These are phyloP conservation scores for Anastrepha obliqua DNA, from an alignment of 1,140 invertebrate species.

Conservation along the genomic window DNA sequence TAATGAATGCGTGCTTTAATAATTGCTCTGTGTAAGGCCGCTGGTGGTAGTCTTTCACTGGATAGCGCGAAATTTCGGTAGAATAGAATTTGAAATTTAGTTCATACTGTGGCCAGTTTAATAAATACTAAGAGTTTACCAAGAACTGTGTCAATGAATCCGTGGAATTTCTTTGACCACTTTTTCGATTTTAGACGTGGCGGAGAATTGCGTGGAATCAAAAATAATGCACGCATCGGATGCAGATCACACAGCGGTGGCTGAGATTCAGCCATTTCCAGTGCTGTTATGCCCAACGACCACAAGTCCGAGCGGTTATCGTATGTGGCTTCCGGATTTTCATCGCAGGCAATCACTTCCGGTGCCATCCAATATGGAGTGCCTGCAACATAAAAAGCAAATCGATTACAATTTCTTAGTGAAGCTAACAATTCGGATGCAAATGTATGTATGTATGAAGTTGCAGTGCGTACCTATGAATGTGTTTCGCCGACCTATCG, in stretches of 20 bases:
- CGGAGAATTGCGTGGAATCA: constrained; percentile 98
- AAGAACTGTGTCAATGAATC: constrained; percentile 80
- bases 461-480: constrained; percentile 88
- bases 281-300: constrained; percentile 98
- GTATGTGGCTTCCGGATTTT: constrained; percentile 99
- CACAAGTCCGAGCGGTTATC: constrained; percentile 99
- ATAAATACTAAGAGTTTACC: constrained; percentile 60
- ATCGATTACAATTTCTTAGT: background rate
- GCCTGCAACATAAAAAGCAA: constrained; percentile 58
- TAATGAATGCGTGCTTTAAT: constrained; percentile 97
- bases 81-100: background rate
- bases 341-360: constrained; percentile 99
- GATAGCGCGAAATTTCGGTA: constrained; percentile 75
- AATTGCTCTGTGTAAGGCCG: constrained; percentile 98
- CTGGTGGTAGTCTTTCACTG: constrained; percentile 98
- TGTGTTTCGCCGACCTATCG: constrained; percentile 98
- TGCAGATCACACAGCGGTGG: constrained; percentile 99
- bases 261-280: constrained; percentile 99
- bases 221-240: constrained; percentile 98
- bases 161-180: constrained; percentile 97
- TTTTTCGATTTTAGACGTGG: constrained; percentile 98
- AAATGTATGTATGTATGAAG: background rate
- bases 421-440: background rate
- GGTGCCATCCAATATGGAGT: constrained; percentile 99
- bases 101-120: background rate